Evolutionary conservation across 2,888 invertebrate species (phyloP).

Genomic region (Tuberolachnus salignus): DNA sequence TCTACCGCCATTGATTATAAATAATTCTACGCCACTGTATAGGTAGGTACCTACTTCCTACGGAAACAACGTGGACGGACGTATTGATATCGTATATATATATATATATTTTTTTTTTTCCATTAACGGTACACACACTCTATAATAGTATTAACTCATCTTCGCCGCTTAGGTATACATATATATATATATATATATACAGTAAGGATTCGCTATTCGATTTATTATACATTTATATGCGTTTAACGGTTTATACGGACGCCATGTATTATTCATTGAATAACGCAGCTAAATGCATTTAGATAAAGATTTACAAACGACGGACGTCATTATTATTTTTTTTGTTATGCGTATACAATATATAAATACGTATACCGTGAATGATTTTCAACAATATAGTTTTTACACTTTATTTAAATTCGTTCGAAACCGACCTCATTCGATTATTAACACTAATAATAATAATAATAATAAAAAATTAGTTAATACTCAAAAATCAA

Average conservation of each 20-base stretch:
- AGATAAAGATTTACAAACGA: constrained; percentile 11
- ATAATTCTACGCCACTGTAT: not conserved
- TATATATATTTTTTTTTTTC: not conserved
- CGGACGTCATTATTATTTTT: not conserved
- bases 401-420: not conserved
- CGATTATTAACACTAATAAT: too few relatives aligned
- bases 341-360: not conserved
- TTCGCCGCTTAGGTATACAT: too few relatives aligned
- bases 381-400: too few relatives aligned
- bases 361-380: not conserved
- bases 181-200: too few relatives aligned
- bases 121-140: not conserved
- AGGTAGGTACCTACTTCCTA: not conserved
- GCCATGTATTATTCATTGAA: constrained; percentile 19
- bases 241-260: constrained; percentile 26
- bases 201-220: constrained; percentile 26
- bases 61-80: not conserved
- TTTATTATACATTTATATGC: constrained; percentile 3
- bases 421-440: not conserved
- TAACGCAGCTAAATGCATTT: not conserved
- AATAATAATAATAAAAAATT: too few relatives aligned
- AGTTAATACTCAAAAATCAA: too few relatives aligned
- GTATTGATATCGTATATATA: too few relatives aligned
- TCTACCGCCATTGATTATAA: not conserved
- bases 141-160: not conserved